phyloP scores from a whole-genome alignment of 1,140 invertebrate species.

The Hylyphantes graminicola region DNA sequence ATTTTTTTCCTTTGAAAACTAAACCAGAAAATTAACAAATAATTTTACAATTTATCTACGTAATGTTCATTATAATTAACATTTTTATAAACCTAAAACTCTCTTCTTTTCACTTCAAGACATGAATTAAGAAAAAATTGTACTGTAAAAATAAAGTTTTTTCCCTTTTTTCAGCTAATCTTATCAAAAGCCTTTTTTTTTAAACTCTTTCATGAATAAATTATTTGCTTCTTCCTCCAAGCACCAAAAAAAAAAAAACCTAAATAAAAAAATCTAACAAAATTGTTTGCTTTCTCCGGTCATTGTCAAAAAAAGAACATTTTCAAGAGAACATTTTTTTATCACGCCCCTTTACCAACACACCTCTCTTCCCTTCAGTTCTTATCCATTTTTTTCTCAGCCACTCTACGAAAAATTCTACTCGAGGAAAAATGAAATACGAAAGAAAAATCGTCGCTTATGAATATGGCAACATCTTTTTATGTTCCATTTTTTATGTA shows the following conservation, averaged over 20 bases:
- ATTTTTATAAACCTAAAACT: too few relatives aligned
- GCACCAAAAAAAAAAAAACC: not conserved
- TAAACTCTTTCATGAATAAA: constrained; percentile 27
- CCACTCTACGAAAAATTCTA: not conserved
- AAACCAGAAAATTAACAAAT: too few relatives aligned
- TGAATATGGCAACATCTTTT: constrained; percentile 54
- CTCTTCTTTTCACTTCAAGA: not conserved
- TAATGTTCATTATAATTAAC: too few relatives aligned
- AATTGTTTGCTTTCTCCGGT: constrained; percentile 23
- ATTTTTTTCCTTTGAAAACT: too few relatives aligned
- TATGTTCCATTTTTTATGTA: not conserved
- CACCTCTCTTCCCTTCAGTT: not conserved
- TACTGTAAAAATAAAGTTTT: too few relatives aligned
- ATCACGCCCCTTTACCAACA: constrained; percentile 22
- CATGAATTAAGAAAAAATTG: not conserved
- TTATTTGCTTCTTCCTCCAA: constrained; percentile 26
- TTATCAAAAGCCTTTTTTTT: not conserved
- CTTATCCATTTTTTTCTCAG: not conserved
- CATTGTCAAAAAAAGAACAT: constrained; percentile 32
- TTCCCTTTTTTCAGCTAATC: too few relatives aligned
- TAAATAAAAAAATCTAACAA: not conserved
- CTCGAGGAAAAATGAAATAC: constrained; percentile 21
- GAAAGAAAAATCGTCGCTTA: constrained; percentile 34
- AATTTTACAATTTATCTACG: too few relatives aligned
- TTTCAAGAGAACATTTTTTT: constrained; percentile 29